These are phyloP conservation scores for Yponomeuta evonymella DNA, from an alignment of 2,888 invertebrate genomes.

Conservation along the genomic window DNA sequence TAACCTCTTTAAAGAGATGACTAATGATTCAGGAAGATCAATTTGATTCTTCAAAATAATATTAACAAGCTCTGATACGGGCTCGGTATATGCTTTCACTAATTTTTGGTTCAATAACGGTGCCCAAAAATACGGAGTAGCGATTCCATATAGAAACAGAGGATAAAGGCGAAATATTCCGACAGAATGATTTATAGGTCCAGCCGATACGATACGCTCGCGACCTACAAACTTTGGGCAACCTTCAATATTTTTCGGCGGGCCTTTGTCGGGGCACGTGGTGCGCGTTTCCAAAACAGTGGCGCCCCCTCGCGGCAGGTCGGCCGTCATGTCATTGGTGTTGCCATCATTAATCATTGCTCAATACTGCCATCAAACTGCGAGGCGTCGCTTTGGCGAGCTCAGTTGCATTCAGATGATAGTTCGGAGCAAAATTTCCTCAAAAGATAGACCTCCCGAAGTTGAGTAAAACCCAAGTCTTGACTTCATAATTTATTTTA, in stretches of 20 bases:
- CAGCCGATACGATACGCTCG: slow-evolving; percentile 56
- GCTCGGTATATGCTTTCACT: neutral
- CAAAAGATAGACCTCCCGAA: neutral
- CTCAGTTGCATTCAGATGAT: neutral
- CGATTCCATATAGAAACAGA: slow-evolving; percentile 40
- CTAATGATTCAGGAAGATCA: neutral
- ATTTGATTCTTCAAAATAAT: neutral
- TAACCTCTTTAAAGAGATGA: neutral
- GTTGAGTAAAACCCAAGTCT: slow-evolving; percentile 34
- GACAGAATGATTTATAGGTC: slow-evolving; percentile 68
- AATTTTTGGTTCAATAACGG: neutral
- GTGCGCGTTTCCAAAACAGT: slow-evolving; percentile 33
- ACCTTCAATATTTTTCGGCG: slow-evolving; percentile 70
- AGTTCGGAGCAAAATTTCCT: neutral
- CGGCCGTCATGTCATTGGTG: slow-evolving; percentile 68
- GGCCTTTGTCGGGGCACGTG: slow-evolving; percentile 63
- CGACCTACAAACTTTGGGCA: slow-evolving; percentile 72
- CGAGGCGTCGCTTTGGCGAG: slow-evolving; percentile 67
- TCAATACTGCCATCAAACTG: slow-evolving; percentile 64
- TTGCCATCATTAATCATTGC: slow-evolving; percentile 67
- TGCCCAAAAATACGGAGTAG: slow-evolving; percentile 18
- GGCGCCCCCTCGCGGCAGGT: slow-evolving; percentile 56
- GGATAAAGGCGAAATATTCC: slow-evolving; percentile 55
- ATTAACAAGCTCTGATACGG: too few relatives aligned
- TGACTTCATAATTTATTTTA: slow-evolving; percentile 74